Evolutionary conservation across 2,888 invertebrate genomes (phyloP).

Genomic region (Meteorus cinctellus): DNA sequence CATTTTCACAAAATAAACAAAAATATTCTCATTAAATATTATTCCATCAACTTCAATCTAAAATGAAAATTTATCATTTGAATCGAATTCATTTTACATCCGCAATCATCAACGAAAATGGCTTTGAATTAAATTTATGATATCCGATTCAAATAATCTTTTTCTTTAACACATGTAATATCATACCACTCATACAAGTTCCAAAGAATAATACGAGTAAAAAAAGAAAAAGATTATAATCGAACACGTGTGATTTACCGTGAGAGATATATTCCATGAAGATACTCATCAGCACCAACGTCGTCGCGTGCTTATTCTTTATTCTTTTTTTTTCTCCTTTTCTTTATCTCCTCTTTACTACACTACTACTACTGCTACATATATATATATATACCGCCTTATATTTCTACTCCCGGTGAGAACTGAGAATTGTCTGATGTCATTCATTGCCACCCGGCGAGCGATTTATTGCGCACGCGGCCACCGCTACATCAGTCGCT

Average conservation of each 20-base stretch:
- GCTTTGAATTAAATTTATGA: too few species aligned
- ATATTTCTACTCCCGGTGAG: slow-evolving; percentile 18
- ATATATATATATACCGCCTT: background rate
- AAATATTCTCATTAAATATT: too few species aligned
- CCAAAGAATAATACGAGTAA: background rate
- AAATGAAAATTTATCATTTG: too few species aligned
- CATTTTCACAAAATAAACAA: too few species aligned
- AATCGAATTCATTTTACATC: too few species aligned
- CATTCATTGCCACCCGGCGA: slow-evolving; percentile 44
- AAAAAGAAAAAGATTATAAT: slow-evolving; percentile 6
- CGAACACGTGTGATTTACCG: slow-evolving; percentile 26
- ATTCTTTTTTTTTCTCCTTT: background rate
- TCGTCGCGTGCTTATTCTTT: slow-evolving; percentile 17
- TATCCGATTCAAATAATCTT: too few species aligned
- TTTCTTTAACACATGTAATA: too few species aligned
- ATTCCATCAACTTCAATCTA: too few species aligned
- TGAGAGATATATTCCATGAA: slow-evolving; percentile 8
- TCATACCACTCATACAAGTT: too few species aligned
- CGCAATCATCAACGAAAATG: too few species aligned
- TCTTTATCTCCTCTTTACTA: background rate
- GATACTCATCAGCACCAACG: slow-evolving; percentile 1
- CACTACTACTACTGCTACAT: background rate
- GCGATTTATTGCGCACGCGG: slow-evolving; percentile 47
- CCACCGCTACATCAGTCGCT: slow-evolving; percentile 32
- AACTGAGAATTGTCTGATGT: slow-evolving; percentile 35